A percentile compares a stretch with the other conserved stretches of the same genome.
Conservation (phyloP, 2,888 invertebrate species). For the Plusia festucae region DNA sequence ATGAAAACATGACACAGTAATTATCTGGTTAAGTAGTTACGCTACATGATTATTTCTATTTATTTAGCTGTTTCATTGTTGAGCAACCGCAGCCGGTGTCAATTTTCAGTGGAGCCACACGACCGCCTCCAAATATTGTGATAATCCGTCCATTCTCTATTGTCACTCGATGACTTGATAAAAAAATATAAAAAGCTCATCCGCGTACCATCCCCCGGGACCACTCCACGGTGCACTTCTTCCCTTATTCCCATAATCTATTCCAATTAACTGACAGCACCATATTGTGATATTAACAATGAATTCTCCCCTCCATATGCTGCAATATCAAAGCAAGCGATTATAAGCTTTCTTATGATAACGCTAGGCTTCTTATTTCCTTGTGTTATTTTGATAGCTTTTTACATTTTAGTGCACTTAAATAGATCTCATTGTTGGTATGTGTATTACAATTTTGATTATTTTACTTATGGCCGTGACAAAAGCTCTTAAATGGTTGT, state of each 20-base stretch:
- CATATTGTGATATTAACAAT: constrained; percentile 89
- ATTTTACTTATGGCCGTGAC: constrained; percentile 55
- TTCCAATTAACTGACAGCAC: constrained; percentile 89
- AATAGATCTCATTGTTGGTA: constrained; percentile 73
- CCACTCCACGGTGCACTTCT: constrained; percentile 75
- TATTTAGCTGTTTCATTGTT: constrained; percentile 52
- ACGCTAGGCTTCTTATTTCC: constrained; percentile 42
- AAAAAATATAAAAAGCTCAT: constrained; percentile 80
- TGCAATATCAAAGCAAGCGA: constrained; percentile 52
- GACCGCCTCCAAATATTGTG: constrained; percentile 87
- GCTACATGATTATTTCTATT: constrained; percentile 69
- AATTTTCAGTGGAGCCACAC: constrained; percentile 79
- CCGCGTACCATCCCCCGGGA: constrained; percentile 78
- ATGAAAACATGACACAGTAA: constrained; percentile 47
- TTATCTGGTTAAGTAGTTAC: constrained; percentile 61
- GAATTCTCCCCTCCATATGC: constrained; percentile 72
- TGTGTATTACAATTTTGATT: constrained; percentile 74
- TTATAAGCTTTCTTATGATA: constrained; percentile 48
- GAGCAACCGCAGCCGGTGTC: constrained; percentile 72
- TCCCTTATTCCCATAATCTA: constrained; percentile 89
- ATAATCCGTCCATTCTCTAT: constrained; percentile 82
- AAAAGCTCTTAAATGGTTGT: constrained; percentile 39
- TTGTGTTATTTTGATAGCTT: constrained; percentile 38
- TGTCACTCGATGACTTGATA: constrained; percentile 88
- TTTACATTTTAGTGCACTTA: constrained; percentile 69